These are phyloP conservation scores for Neotoxoptera formosana DNA, from an alignment of 1,140 invertebrate genomes.

Conservation along the genomic window DNA sequence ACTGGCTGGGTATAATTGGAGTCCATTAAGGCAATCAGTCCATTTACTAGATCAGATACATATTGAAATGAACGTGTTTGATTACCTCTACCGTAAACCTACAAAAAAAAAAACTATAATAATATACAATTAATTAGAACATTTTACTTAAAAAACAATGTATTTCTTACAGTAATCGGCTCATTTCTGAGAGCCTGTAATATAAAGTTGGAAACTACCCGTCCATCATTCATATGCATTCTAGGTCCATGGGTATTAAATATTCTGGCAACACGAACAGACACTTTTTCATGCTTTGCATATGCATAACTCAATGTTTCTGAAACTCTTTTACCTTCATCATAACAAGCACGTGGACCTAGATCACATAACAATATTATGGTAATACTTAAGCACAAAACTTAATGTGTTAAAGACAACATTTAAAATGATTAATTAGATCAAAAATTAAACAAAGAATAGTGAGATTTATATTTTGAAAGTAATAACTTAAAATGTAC, in stretches of 20 bases:
- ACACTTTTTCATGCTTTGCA: slow-evolving; percentile 93
- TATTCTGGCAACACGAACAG: slow-evolving; percentile 94
- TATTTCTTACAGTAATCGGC: slow-evolving; percentile 83
- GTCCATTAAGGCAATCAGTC: slow-evolving; percentile 90
- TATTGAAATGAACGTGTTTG: slow-evolving; percentile 99
- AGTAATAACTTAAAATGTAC: neutral
- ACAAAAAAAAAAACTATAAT: slow-evolving; percentile 62
- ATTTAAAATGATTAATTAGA: neutral
- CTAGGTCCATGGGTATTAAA: slow-evolving; percentile 99
- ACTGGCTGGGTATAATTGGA: slow-evolving; percentile 93
- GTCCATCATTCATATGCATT: slow-evolving; percentile 99
- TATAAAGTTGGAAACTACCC: slow-evolving; percentile 99
- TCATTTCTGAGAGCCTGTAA: slow-evolving; percentile 94
- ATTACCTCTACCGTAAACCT: slow-evolving; percentile 94
- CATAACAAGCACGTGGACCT: slow-evolving; percentile 96
- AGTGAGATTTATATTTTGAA: neutral
- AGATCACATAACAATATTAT: slow-evolving; percentile 54
- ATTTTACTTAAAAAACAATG: neutral
- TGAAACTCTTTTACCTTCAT: slow-evolving; percentile 97
- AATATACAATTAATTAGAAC: slow-evolving; percentile 41
- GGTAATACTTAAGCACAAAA: neutral
- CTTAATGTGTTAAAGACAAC: neutral
- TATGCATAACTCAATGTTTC: slow-evolving; percentile 98
- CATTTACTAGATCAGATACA: slow-evolving; percentile 96
- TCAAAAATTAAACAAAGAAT: neutral